phyloP scores from a whole-genome alignment of 2,113 vertebrate species.

The Pteropus alecto region DNA sequence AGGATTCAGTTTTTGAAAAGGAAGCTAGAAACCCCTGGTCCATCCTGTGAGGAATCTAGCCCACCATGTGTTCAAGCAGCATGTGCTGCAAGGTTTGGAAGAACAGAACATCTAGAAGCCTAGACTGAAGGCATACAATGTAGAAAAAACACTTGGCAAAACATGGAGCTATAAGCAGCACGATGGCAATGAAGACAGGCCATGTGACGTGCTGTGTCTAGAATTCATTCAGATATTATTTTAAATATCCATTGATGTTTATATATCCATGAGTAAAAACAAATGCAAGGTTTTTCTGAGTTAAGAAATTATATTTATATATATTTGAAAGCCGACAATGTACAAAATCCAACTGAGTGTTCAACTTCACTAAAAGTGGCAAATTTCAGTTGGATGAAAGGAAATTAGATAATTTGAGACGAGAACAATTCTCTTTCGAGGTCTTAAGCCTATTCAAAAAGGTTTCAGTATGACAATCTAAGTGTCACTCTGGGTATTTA shows the following conservation, averaged over 20 bases:
- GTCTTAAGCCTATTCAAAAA: not conserved
- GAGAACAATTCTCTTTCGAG: not conserved
- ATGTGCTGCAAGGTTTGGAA: not conserved
- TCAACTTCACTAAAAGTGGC: not conserved
- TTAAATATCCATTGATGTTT: not conserved
- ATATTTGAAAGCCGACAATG: not conserved
- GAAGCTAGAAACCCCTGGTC: not conserved
- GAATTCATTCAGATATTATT: not conserved
- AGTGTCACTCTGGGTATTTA: not conserved
- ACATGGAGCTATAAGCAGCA: not conserved
- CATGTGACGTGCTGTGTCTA: not conserved
- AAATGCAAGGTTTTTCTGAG: not conserved
- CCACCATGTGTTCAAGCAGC: not conserved
- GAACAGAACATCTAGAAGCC: not conserved
- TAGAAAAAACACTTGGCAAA: not conserved
- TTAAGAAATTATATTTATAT: not conserved
- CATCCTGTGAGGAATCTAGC: not conserved
- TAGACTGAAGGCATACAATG: not conserved
- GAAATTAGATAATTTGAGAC: not conserved
- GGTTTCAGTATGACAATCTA: not conserved
- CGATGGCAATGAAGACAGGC: not conserved
- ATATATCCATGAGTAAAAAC: not conserved
- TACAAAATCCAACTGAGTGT: not conserved
- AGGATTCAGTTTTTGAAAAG: not conserved
- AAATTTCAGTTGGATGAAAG: not conserved